Conservation (phyloP, 2,888 invertebrate species). For the Rotaria socialis region DNA sequence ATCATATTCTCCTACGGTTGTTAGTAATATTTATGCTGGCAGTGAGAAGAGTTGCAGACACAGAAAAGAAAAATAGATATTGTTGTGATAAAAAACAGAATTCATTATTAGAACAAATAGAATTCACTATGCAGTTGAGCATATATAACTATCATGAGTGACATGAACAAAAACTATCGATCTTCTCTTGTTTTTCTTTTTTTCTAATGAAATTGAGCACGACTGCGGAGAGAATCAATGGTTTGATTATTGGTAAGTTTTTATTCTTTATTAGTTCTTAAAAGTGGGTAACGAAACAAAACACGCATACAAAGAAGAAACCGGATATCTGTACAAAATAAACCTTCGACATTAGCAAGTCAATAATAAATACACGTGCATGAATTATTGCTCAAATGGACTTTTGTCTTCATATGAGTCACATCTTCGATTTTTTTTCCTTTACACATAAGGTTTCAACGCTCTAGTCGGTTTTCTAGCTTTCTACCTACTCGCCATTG, state of each 20-base stretch:
- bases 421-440: neutral
- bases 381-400: neutral
- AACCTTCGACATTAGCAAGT: neutral
- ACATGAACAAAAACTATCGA: neutral
- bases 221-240: neutral
- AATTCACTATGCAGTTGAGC: neutral
- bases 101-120: conserved; percentile 20
- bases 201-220: neutral
- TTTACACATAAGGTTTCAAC: neutral
- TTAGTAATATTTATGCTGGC: neutral
- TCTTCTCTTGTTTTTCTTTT: neutral
- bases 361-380: neutral
- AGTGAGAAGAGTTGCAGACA: neutral
- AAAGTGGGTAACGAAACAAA: neutral
- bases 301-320: neutral
- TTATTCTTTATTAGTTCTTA: neutral
- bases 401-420: neutral
- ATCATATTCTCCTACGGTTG: neutral
- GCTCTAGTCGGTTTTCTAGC: conserved; percentile 8
- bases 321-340: neutral
- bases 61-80: neutral
- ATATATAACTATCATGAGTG: neutral
- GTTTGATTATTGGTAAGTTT: neutral
- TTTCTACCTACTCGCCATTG: neutral
- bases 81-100: neutral